phyloP scores from a whole-genome alignment of 2,113 vertebrate species.

The Solea senegalensis region DNA sequence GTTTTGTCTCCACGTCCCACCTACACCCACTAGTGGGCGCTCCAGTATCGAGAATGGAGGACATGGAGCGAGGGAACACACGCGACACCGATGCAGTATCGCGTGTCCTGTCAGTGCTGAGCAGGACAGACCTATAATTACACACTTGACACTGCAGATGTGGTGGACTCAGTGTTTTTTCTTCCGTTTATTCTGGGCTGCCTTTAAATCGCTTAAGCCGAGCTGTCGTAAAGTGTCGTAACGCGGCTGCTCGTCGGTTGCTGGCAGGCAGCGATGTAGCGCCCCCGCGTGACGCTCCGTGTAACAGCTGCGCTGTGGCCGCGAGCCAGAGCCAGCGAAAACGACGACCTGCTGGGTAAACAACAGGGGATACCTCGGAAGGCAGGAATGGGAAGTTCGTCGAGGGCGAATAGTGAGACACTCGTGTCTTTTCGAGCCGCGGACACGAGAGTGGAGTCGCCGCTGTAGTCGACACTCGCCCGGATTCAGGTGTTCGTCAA shows the following conservation, averaged over 20 bases:
- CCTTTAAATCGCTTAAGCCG: neutral
- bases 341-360: conserved; percentile 77
- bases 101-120: neutral
- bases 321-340: conserved; percentile 51
- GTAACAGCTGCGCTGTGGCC: conserved; percentile 23
- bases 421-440: conserved; percentile 33
- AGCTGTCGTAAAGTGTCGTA: conserved; percentile 68
- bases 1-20: neutral
- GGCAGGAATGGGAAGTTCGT: conserved; percentile 83
- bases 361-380: conserved; percentile 77
- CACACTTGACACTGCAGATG: neutral
- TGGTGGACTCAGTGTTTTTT: fast-evolving
- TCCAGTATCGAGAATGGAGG: conserved; percentile 11
- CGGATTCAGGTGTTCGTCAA: neutral
- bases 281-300: conserved; percentile 37
- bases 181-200: neutral
- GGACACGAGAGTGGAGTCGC: conserved; percentile 1
- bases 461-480: neutral
- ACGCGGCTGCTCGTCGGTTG: conserved; percentile 19
- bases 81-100: neutral
- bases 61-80: neutral
- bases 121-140: fast-evolving
- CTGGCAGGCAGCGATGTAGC: neutral
- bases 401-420: conserved; percentile 71
- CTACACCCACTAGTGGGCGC: conserved; percentile 45